Conservation (phyloP, 2,113 vertebrate genomes). For the Catharus minimus region DNA sequence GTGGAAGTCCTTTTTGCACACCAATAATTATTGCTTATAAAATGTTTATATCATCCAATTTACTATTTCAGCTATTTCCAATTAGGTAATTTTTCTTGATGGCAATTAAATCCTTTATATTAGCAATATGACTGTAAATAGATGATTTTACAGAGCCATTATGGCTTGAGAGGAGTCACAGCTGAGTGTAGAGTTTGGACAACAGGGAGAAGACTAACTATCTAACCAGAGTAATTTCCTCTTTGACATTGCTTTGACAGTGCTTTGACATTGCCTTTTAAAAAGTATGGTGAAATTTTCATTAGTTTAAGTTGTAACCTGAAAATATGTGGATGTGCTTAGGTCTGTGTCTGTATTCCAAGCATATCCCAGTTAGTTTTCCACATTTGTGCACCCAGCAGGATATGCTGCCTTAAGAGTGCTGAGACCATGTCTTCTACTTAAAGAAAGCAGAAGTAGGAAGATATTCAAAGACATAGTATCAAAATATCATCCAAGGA, state of each 20-base stretch:
- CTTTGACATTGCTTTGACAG: no score
- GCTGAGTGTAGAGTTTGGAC: not conserved
- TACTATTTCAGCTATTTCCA: not conserved
- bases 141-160: not conserved
- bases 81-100: not conserved
- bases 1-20: not conserved
- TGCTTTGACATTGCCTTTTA: not conserved
- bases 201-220: not conserved
- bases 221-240: not conserved
- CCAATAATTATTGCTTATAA: not conserved
- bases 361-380: not conserved
- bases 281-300: not conserved
- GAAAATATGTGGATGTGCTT: not conserved
- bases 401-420: not conserved
- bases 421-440: not conserved
- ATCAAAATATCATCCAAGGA: not conserved
- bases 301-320: not conserved
- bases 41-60: not conserved
- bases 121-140: not conserved
- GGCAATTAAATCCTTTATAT: slow-evolving; percentile 5
- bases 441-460: not conserved
- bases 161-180: not conserved
- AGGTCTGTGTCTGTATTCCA: not conserved
- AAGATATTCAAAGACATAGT: not conserved
- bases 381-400: not conserved